Percentiles rank a stretch among this genome's conserved stretches.
Evolutionary conservation across 2,888 invertebrate species (phyloP).

Genomic region (Acrobasis suavella): DNA sequence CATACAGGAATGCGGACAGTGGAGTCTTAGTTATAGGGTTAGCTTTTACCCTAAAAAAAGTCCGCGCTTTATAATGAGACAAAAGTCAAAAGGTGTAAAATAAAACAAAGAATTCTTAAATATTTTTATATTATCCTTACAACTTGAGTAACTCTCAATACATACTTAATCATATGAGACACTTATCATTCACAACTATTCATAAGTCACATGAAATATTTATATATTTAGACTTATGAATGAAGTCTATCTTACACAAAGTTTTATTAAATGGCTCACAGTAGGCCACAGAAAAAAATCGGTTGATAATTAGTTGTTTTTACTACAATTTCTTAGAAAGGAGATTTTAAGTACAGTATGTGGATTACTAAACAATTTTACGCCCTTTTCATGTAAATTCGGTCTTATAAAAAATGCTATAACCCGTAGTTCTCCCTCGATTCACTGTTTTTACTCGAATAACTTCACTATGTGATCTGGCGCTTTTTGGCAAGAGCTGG

Average conservation of each 20-base stretch:
- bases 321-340: neutral
- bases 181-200: slow-evolving; percentile 1
- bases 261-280: neutral
- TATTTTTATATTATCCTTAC: neutral
- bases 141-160: neutral
- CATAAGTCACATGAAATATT: neutral
- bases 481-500: too few species aligned
- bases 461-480: too few species aligned
- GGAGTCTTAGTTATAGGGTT: too few species aligned
- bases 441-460: too few species aligned
- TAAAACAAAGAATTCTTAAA: neutral
- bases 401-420: too few species aligned
- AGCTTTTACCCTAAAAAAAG: too few species aligned
- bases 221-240: neutral
- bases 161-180: neutral
- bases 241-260: neutral
- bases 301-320: neutral
- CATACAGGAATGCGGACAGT: too few species aligned
- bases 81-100: neutral
- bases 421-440: too few species aligned
- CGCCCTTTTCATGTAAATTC: too few species aligned
- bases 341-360: neutral
- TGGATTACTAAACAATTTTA: too few species aligned
- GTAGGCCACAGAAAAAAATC: neutral
- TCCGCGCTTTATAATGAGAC: neutral